Conservation (phyloP, 2,797 vertebrate species). For the Liasis olivaceus region DNA sequence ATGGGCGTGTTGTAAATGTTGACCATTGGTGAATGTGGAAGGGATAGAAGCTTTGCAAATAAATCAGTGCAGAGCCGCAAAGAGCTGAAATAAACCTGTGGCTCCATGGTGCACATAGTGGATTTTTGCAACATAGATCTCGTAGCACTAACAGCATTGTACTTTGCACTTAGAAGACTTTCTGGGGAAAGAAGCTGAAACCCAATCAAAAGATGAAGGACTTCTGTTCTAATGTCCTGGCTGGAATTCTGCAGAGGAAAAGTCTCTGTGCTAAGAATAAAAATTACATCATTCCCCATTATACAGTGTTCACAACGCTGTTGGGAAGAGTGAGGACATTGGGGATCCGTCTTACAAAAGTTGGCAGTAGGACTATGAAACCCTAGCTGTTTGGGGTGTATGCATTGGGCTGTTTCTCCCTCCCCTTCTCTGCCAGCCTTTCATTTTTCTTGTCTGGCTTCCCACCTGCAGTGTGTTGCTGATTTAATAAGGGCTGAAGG, state of each 20-base stretch:
- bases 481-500: constrained; percentile 75
- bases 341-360: constrained; percentile 50
- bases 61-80: background rate
- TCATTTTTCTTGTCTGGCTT: constrained; percentile 59
- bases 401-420: background rate
- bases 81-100: background rate
- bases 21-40: background rate
- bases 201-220: constrained; percentile 51
- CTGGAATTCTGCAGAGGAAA: constrained; percentile 32
- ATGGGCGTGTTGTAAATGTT: background rate
- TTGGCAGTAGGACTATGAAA: constrained; percentile 46
- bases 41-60: background rate
- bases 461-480: constrained; percentile 69
- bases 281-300: constrained; percentile 53
- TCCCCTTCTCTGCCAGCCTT: background rate
- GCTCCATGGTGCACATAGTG: background rate
- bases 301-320: constrained; percentile 52
- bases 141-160: constrained; percentile 36
- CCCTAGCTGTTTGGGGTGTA: constrained; percentile 46
- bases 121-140: background rate
- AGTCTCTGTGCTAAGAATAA: constrained; percentile 60
- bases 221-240: constrained; percentile 55
- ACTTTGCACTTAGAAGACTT: background rate
- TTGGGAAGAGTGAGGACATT: constrained; percentile 21
- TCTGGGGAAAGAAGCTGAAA: constrained; percentile 37